Evolutionary conservation across 2,113 vertebrate genomes (phyloP), one percentile per base, ranked within the genome.

Genomic region (Sapayoa aenigma): DNA sequence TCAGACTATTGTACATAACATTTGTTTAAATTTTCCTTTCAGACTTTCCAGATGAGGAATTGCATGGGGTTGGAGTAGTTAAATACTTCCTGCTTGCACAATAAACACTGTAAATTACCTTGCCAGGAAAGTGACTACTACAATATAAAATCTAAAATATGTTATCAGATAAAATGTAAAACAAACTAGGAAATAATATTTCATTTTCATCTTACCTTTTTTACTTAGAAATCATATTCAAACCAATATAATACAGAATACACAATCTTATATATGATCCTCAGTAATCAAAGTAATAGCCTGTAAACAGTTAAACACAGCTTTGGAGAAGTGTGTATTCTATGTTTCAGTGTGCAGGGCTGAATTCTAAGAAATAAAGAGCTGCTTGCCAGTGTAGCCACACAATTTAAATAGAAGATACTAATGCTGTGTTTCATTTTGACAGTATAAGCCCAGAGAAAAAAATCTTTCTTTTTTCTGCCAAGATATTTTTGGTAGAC

Each of bases 401-500:
- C 22, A 33, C 12, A 67, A 60, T 12, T 25, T 87, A 77, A 81
- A 72, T 3, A 81, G 42, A 68, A 79, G 24, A 66, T 41, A 52
- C 6, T 68, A 84, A 68, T 9, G 21, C 5, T 60, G 9, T 60
- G 31, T 85, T 90, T 87, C 44, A 83, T 39, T 92, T 93, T 91
- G 67, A 73, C 53, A 76, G 7, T 9, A 75, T 56, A 91, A 62
- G 41, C 33, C 10, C 24, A 82, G 25, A 59, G 9, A 1, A 72
- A 55, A 67, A 63, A 73, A 2, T 0, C 3, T 21, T 44, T 5
- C 0, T 12, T 67, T 79, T 84, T 52, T 7, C 2, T 18, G 14
- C 10, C 7, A 66, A 56, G 30, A 35, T 56, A 28, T 71, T 87
- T 68, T 82, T 82, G 5, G 11, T 72, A 42, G 22, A 56, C 4